Evolutionary conservation across 2,888 invertebrate genomes (phyloP), one percentile per base, ranked within the genome.

Genomic region (Diaperis boleti): DNA sequence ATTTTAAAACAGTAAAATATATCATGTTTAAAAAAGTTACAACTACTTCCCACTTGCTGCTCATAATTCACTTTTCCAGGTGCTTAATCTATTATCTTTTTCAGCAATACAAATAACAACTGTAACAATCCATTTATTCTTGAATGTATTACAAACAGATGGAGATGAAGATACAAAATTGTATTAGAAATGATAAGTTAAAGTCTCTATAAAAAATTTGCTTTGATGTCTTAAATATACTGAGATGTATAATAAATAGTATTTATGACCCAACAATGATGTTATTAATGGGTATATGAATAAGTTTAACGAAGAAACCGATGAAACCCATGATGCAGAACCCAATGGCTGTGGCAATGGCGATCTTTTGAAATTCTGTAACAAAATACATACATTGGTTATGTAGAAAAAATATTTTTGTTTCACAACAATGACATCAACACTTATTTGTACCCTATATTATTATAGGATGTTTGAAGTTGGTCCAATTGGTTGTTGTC

Each of bases 241-340:
- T 42, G 41, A 59, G 33, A 62, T 50, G 41, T 44, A 35, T 37
- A 69, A 72, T 67, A 56, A 57, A 65, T 64, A 64, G 41, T 29
- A 65, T 62, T 82, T 87, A 87, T 80, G 93, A 94, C 81, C 92
- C 94, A 79, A 95, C 95, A 82, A 95, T 95, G 80, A 95, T 95
- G 82, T 95, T 95, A 84, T 96, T 96, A 84, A 99, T 99, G 70
- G 99, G 99, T 83, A 99, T 99, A 83, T 99, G 99, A 83, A 99
- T 99, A 74, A 99, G 87, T 85, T 99, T 99, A 29, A 99, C 99
- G 76, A 99, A 99, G 87, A 99, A 99, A 75, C 99, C 99, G 80
- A 99, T 99, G 85, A 99, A 99, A 59, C 99, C 99, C 99, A 99
- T 99, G 82, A 99, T 98, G 82, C 96, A 97, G 86, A 99, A 99